Conservation (phyloP, 2,113 vertebrate genomes). For the Sebastes schlegelii region DNA sequence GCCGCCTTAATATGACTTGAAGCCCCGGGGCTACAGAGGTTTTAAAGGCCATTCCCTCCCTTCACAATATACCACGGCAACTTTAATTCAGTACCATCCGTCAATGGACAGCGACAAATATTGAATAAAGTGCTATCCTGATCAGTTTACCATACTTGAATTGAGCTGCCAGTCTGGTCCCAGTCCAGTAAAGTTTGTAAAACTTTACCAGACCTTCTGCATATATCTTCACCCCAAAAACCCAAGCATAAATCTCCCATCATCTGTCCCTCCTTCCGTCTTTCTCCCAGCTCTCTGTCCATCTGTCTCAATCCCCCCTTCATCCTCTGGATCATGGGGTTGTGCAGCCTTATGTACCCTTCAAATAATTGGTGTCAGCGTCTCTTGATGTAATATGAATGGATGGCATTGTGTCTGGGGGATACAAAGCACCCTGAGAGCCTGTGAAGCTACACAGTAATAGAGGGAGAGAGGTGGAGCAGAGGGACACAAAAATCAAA, state of each 20-base stretch:
- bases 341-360: conserved; percentile 64
- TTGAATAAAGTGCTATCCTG: too few species aligned
- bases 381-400: conserved; percentile 79
- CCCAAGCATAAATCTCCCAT: background rate
- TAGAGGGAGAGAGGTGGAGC: conserved; percentile 27
- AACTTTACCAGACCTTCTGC: too few species aligned
- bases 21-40: too few species aligned
- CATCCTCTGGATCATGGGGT: conserved; percentile 56
- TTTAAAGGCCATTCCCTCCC: too few species aligned
- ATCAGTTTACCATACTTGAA: too few species aligned
- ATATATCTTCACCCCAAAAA: too few species aligned
- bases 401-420: conserved; percentile 68
- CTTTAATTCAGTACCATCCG: too few species aligned
- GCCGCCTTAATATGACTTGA: too few species aligned
- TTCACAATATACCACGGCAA: too few species aligned
- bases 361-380: conserved; percentile 70
- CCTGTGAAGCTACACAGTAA: conserved; percentile 31
- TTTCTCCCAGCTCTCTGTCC: conserved; percentile 42
- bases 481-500: conserved; percentile 47
- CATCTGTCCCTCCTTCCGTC: conserved; percentile 30
- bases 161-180: too few species aligned
- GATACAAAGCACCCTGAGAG: conserved; percentile 63
- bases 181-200: too few species aligned
- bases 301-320: conserved; percentile 55
- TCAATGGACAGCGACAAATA: too few species aligned